Evolutionary conservation across 2,888 invertebrate genomes (phyloP), one percentile per base, ranked within the genome.

Genomic region (Drosophila peninsularis): DNA sequence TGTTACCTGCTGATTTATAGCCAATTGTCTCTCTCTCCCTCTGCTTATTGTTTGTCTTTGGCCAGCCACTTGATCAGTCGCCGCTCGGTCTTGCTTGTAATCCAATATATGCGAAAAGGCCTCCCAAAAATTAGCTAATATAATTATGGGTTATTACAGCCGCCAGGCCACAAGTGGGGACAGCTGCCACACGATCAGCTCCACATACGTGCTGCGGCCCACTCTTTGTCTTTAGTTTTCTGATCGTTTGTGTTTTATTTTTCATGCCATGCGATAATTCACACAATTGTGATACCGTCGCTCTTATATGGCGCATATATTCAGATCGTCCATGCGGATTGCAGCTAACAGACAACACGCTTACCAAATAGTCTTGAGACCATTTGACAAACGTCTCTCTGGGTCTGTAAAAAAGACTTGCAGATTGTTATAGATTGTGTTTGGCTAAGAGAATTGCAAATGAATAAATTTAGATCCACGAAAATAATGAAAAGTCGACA

Each of bases 1-100:
- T 78, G 82, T 69, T 72, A 82, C 80, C 68, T 54, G 63, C 58
- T 85, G 85, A 85, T 85, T 88, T 85, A 85, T 85, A 63, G 75
- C 72, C 88, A 85, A 85, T 85, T 81, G 86, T 88, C 72, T 54
- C 52, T 47, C 61, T 65, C 64, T 58, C 65, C 47, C 41, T 41
- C 41, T 57, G 41, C 65, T 0, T 44, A 36, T 14, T 50, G 19
- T 24, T 57, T 50, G 68, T 62, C 54, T 65, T 58, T 64, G 75
- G 52, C 11, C 21, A 50, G 27, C 54, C 62, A 71, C 64, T 72
- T 62, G 75, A 56, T 66, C 71, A 53, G 50, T 30, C 65, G 65
- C 27, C 67, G 56, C 62, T 78, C 67, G 70, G 53, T 42, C 65
- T 47, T 34, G 21, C 44, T 41, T 67, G 71, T 65, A 78, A 78